Base-by-base conservation (phyloP, 2,888 invertebrate genomes). In the Brachyptera putata region DNA sequence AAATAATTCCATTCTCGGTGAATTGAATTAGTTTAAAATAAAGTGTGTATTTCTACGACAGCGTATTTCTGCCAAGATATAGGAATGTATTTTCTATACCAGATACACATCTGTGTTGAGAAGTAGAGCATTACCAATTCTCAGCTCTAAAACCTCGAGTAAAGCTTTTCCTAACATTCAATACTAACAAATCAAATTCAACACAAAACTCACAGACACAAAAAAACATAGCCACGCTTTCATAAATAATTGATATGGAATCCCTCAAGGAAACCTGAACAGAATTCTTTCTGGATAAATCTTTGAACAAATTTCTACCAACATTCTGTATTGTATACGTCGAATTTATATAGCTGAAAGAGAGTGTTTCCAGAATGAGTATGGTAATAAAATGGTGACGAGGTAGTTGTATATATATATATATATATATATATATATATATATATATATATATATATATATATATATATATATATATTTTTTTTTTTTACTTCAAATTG, bases 191-290 rank as follows among this genome's bases (percentile, higher is more conserved):
- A 46, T 46, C 46, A 46, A 46, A 46, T 46, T 46, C 46, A 46
- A 46, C 46, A 46, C 46, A 46, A 24, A 46, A 24, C 46, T 24
- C 11, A 16, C 16, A 22, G 46, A 46, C 16, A 7, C n/a, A 46
- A 46, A 46, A 21, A 30, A 30, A 5, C 30, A 30, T 7, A 7
- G 30, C 41, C 16, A 41, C 41, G 46, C 46, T 46, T 46, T 46
- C 46, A 46, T 46, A 46, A 46, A 46, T 46, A 46, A 46, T 46
- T 46, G 46, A 46, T 46, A 46, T 46, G 22, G 24, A 46, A 46
- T 46, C 22, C 46, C 24, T 24, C 21, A 11, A n/a, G 46, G 24
- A 22, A 21, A 24, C 14, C 16, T 16, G 11, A 9, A 13, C 11
- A 4, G 43, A 16, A 43, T 43, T 21, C 16, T 4, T 43, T 21